A percentile compares a stretch with the other conserved stretches of the same genome.
Evolutionary conservation across 2,797 vertebrate species (phyloP).

Genomic region (Echeneis naucrates): DNA sequence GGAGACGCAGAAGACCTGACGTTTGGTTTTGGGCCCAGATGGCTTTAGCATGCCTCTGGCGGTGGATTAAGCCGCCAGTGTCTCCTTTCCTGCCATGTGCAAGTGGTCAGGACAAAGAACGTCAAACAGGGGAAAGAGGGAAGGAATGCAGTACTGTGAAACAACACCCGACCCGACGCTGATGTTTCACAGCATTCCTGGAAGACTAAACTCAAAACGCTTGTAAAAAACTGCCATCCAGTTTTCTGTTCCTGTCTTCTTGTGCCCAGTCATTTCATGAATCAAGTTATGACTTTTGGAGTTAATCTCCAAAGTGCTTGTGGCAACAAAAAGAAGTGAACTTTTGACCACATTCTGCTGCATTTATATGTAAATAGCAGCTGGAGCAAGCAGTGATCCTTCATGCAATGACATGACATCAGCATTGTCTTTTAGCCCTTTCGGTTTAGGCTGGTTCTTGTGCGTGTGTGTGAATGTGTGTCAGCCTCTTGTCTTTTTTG

Average conservation of each 20-base stretch:
- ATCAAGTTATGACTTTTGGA: slow-evolving; percentile 41
- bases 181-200: slow-evolving; percentile 78
- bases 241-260: slow-evolving; percentile 53
- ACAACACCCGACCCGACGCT: slow-evolving; percentile 68
- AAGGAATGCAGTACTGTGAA: slow-evolving; percentile 76
- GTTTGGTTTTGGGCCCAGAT: slow-evolving; percentile 80
- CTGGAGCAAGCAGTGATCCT: slow-evolving; percentile 72
- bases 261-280: slow-evolving; percentile 56
- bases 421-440: slow-evolving; percentile 66
- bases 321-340: slow-evolving; percentile 65
- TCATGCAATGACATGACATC: slow-evolving; percentile 75
- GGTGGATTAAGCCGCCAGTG: slow-evolving; percentile 79
- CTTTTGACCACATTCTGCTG: slow-evolving; percentile 82
- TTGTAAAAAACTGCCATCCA: slow-evolving; percentile 58
- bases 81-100: slow-evolving; percentile 81
- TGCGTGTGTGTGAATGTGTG: slow-evolving; percentile 15
- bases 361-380: slow-evolving; percentile 83
- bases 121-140: slow-evolving; percentile 74
- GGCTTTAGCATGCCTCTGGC: slow-evolving; percentile 81
- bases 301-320: slow-evolving; percentile 13
- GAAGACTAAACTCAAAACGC: slow-evolving; percentile 60
- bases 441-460: slow-evolving; percentile 43
- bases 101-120: slow-evolving; percentile 85
- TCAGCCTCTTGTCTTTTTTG: slow-evolving; percentile 29
- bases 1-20: slow-evolving; percentile 64